These are phyloP conservation scores for Micropterix aruncella DNA, from an alignment of 2,888 invertebrate species.

Conservation along the genomic window DNA sequence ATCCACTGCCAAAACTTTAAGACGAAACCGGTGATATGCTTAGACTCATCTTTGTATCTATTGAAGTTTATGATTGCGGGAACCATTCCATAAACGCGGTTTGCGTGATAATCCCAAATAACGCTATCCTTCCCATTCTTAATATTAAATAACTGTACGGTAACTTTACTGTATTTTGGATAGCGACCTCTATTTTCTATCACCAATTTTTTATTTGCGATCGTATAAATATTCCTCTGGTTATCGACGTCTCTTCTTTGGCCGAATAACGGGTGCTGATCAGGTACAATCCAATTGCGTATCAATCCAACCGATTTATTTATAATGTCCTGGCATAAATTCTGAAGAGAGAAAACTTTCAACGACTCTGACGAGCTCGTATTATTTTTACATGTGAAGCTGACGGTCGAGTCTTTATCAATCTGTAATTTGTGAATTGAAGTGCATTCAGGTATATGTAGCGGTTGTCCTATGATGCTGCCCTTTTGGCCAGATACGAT, in stretches of 20 bases:
- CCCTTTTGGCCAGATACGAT: slow-evolving; percentile 60
- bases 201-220: slow-evolving; percentile 48
- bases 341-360: slow-evolving; percentile 21
- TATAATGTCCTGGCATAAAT: not conserved
- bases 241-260: slow-evolving; percentile 40
- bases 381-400: slow-evolving; percentile 44
- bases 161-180: slow-evolving; percentile 51
- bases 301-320: not conserved
- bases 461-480: slow-evolving; percentile 46
- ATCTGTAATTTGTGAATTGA: slow-evolving; percentile 41
- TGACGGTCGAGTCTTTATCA: slow-evolving; percentile 31
- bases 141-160: slow-evolving; percentile 40
- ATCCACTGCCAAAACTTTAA: slow-evolving; percentile 77
- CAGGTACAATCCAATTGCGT: slow-evolving; percentile 23
- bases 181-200: slow-evolving; percentile 60
- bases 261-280: slow-evolving; percentile 38
- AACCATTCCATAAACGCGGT: slow-evolving; percentile 55
- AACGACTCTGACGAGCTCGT: slow-evolving; percentile 36
- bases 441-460: slow-evolving; percentile 42
- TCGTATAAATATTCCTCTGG: slow-evolving; percentile 40
- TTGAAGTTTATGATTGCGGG: slow-evolving; percentile 44
- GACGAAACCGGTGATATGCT: slow-evolving; percentile 57
- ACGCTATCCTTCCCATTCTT: slow-evolving; percentile 37
- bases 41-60: slow-evolving; percentile 16
- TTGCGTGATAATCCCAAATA: slow-evolving; percentile 46